A percentile compares a stretch with the other conserved stretches of the same genome.
These are phyloP conservation scores for Ctenomys sociabilis DNA, from an alignment of 2,113 vertebrate species.

Conservation along the genomic window DNA sequence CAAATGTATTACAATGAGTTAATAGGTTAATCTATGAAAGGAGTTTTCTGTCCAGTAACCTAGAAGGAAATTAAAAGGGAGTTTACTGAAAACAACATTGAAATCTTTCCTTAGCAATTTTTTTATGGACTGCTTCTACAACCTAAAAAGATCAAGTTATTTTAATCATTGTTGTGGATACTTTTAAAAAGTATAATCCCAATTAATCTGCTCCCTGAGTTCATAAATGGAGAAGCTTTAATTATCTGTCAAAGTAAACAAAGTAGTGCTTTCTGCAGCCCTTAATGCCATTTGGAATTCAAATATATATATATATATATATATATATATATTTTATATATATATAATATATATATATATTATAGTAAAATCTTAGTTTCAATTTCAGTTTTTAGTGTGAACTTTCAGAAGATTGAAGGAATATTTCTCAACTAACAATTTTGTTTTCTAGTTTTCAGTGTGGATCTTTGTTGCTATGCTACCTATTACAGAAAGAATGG, in stretches of 20 bases:
- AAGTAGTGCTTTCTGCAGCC: neutral
- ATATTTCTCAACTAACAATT: neutral
- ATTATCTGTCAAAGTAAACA: slow-evolving; percentile 7
- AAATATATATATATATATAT: no score
- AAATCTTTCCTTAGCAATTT: neutral
- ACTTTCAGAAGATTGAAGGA: neutral
- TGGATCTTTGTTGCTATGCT: neutral
- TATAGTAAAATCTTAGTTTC: neutral
- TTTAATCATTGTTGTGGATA: neutral
- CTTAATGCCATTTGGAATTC: neutral
- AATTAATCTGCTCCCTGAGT: neutral
- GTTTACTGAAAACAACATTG: neutral
- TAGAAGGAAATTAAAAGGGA: neutral
- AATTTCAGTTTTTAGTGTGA: neutral
- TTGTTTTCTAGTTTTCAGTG: neutral
- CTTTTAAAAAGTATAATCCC: neutral
- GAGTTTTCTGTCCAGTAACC: neutral
- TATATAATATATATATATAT: no score
- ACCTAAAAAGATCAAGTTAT: slow-evolving; percentile 3
- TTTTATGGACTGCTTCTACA: neutral
- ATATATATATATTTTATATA: no score
- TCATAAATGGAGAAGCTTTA: neutral
- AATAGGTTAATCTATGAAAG: neutral
- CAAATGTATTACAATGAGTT: neutral
- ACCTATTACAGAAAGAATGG: neutral